Percentiles rank a stretch among this genome's conserved stretches.
phyloP scores from a whole-genome alignment of 2,113 vertebrate species.

The Haplotaxodon microlepis region DNA sequence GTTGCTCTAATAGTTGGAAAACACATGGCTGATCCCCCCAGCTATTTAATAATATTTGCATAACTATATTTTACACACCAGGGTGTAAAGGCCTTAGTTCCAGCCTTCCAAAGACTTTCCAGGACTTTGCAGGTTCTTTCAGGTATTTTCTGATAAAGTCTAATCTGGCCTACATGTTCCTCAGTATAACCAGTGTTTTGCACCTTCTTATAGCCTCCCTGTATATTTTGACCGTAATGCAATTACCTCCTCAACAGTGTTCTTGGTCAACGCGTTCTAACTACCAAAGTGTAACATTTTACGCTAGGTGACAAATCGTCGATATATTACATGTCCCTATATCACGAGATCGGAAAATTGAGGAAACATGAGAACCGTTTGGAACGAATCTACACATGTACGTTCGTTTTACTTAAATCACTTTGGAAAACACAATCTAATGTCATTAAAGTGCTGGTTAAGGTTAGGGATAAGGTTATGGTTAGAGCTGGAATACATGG shows the following conservation, averaged over 20 bases:
- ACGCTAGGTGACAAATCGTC: fast-evolving
- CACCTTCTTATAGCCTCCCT: not conserved
- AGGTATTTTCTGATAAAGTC: not conserved
- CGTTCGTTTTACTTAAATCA: not conserved
- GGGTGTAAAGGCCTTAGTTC: not conserved
- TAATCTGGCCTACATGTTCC: not conserved
- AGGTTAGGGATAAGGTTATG: not conserved
- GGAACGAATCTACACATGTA: not conserved
- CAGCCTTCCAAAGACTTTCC: not conserved
- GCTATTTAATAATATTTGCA: not conserved
- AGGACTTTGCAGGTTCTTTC: not conserved
- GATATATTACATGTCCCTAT: not conserved
- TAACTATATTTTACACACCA: not conserved
- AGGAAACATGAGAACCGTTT: not conserved
- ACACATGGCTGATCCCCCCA: not conserved
- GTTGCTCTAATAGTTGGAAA: not conserved
- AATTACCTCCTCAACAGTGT: not conserved
- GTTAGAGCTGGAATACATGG: not conserved
- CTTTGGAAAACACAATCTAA: not conserved
- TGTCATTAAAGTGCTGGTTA: not conserved
- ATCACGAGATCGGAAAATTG: fast-evolving
- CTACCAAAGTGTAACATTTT: not conserved
- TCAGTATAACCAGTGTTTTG: not conserved
- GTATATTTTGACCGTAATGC: not conserved
- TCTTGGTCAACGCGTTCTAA: not conserved